Evolutionary conservation across 2,888 invertebrate genomes (phyloP).

Genomic region (Ormyrus labotus): DNA sequence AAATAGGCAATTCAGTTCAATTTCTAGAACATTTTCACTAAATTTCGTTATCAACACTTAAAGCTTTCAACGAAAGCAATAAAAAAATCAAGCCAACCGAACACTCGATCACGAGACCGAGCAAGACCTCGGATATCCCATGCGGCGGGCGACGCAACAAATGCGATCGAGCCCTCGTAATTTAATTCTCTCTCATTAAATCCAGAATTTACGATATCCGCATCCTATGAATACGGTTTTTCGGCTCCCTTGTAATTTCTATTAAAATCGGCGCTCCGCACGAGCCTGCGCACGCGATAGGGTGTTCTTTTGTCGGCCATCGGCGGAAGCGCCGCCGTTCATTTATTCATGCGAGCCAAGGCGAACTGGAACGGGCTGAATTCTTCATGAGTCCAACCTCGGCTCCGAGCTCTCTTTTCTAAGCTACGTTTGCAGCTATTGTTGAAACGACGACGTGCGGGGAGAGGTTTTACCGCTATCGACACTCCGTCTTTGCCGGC

Average conservation of each 20-base stretch:
- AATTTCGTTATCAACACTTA: too few relatives aligned
- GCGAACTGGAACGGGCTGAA: slow-evolving; percentile 25
- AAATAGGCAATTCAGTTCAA: too few relatives aligned
- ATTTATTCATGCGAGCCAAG: slow-evolving; percentile 47
- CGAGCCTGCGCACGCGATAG: slow-evolving; percentile 37
- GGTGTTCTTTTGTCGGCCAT: slow-evolving; percentile 42
- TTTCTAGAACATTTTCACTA: too few relatives aligned
- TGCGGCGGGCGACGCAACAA: too few relatives aligned
- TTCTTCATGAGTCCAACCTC: slow-evolving; percentile 33
- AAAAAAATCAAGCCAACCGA: too few relatives aligned
- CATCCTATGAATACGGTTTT: slow-evolving; percentile 30
- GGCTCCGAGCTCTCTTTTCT: background rate
- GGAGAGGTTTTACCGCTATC: too few relatives aligned
- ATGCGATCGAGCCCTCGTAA: background rate
- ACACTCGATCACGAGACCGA: too few relatives aligned
- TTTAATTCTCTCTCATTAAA: slow-evolving; percentile 36
- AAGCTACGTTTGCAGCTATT: too few relatives aligned
- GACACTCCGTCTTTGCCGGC: too few relatives aligned
- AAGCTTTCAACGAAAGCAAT: too few relatives aligned
- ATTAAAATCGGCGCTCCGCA: slow-evolving; percentile 34
- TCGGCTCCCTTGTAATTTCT: slow-evolving; percentile 18
- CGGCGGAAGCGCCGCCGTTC: slow-evolving; percentile 41
- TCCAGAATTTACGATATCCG: slow-evolving; percentile 50
- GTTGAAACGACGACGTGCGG: too few relatives aligned
- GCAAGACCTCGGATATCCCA: too few relatives aligned